A percentile compares a stretch with the other conserved stretches of the same genome.
phyloP scores from a whole-genome alignment of 1,140 invertebrate genomes.

The Eurosta solidaginis region DNA sequence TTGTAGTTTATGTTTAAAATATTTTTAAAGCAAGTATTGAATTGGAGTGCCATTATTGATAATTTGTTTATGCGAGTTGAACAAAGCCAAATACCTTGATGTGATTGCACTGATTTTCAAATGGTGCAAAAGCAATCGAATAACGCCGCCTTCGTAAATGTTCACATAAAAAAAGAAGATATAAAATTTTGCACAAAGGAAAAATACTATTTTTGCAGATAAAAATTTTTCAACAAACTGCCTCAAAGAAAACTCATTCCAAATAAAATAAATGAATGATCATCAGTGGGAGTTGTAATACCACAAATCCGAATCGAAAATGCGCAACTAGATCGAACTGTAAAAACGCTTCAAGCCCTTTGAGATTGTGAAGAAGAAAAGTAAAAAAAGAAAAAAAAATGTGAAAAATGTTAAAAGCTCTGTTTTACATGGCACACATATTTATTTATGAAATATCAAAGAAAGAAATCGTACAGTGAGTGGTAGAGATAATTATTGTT shows the following conservation, averaged over 20 bases:
- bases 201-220: neutral
- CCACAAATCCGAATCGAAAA: neutral
- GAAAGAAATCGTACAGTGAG: too few relatives aligned
- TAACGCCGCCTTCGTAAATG: neutral
- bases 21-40: neutral
- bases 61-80: neutral
- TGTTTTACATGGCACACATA: too few relatives aligned
- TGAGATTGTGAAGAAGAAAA: neutral
- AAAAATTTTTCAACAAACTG: neutral
- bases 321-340: neutral
- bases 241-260: neutral
- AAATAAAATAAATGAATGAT: neutral
- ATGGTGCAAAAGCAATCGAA: neutral
- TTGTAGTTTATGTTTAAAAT: too few relatives aligned
- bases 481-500: too few relatives aligned
- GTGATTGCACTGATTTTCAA: conserved; percentile 10
- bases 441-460: too few relatives aligned
- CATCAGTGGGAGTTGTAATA: neutral
- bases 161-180: neutral
- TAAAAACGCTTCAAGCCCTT: neutral
- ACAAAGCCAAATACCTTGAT: too few relatives aligned
- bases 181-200: neutral
- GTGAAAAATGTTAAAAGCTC: too few relatives aligned
- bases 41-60: conserved; percentile 13
- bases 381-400: too few relatives aligned